Evolutionary conservation across 2,888 invertebrate species (phyloP), one percentile per base, ranked within the genome.

Genomic region (Acronicta aceris): DNA sequence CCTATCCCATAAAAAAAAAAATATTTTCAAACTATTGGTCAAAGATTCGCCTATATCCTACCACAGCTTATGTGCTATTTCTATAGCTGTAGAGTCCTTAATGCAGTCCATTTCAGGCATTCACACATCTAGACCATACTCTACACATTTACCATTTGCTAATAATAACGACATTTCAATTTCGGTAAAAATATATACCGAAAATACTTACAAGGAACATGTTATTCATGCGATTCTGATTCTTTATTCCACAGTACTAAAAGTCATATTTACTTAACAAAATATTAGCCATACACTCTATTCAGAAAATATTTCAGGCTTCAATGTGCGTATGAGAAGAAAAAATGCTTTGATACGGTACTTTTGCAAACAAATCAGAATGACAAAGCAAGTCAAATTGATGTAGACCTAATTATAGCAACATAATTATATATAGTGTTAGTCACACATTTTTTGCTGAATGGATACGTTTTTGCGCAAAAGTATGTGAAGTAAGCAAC

Each of bases 281-380:
- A 9, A 9, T 16, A 13, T 12, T 12, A 27, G 21, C 36, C 48
- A 50, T 59, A 60, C 27, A 52, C 36, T 27, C 54, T 41, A 48
- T 61, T 49, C n/a, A 43, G 17, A 42, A 1, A 62, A 58, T 42
- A 48, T 47, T 69, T 50, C n/a, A 51, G 16, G n/a, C 15, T 53
- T 45, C 21, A 57, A 59, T 45, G 40, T 62, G 17, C 45, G 41
- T 73, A 42, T 52, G 25, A 33, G 41, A 15, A 41, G 2, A 21
- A 61, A 61, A 59, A 61, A 43, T 30, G n/a, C 33, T 48, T n/a
- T 21, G 43, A 49, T 51, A 46, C 53, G 51, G 54, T 59, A 61
- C 53, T 48, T 55, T 33, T 54, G 40, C 30, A 49, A 60, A 65
- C 57, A 61, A 56, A 55, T 21, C 25, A 55, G n/a, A 43, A 56